Evolutionary conservation across 2,113 vertebrate genomes (phyloP).

Genomic region (Mugil cephalus): DNA sequence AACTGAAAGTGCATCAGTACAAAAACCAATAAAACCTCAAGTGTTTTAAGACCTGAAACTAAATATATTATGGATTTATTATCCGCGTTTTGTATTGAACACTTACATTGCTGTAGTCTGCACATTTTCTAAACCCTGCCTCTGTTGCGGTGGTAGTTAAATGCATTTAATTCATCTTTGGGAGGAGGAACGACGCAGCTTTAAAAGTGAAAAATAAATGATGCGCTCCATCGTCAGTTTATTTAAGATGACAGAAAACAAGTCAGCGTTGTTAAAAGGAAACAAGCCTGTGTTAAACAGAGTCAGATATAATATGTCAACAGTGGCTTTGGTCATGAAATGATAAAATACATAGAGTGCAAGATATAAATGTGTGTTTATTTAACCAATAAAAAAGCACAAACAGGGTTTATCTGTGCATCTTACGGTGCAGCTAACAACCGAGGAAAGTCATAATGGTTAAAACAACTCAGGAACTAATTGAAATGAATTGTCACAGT

Average conservation of each 20-base stretch:
- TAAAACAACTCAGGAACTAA: no score
- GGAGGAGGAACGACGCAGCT: background rate
- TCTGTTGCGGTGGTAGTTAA: background rate
- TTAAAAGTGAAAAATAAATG: background rate
- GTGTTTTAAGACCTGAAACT: background rate
- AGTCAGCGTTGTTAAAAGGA: background rate
- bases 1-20: slow-evolving; percentile 7
- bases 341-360: background rate
- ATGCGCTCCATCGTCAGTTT: background rate
- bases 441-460: no score
- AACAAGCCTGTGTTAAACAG: background rate
- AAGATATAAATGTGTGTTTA: background rate
- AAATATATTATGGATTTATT: background rate
- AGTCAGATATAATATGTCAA: no score
- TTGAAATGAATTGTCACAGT: no score
- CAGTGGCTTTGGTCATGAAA: background rate
- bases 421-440: no score
- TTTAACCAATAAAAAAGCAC: background rate
- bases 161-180: background rate
- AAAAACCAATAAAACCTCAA: background rate
- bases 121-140: slow-evolving; percentile 10
- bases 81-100: background rate
- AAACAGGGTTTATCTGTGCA: no score
- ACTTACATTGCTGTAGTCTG: background rate
- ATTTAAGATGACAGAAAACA: background rate